phyloP scores from a whole-genome alignment of 2,113 vertebrate species.

The Australoheros scitulus region DNA sequence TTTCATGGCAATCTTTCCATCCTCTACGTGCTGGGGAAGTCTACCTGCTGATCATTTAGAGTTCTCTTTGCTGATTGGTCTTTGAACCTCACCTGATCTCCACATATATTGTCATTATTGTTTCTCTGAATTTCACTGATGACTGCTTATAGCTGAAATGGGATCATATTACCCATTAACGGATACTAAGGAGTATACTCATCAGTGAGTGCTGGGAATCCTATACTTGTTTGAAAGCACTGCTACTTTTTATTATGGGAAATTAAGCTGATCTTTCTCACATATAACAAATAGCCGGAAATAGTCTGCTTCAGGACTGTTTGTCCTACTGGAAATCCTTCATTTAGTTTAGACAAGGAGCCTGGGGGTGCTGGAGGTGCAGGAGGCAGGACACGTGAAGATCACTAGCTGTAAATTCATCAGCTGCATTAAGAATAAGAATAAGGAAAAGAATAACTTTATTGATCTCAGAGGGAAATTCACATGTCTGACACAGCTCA shows the following conservation, averaged over 20 bases:
- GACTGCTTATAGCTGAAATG: neutral
- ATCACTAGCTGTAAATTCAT: neutral
- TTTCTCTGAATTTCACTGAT: neutral
- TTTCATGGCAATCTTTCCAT: neutral
- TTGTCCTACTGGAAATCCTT: neutral
- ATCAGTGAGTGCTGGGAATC: neutral
- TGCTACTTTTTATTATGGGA: accelerated
- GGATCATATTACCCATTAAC: neutral
- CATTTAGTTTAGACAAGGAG: neutral
- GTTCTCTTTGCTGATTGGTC: neutral
- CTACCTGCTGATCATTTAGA: accelerated
- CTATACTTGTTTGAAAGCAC: neutral
- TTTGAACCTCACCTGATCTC: neutral
- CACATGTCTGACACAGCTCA: too few relatives aligned
- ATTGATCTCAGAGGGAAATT: too few relatives aligned
- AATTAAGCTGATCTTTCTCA: neutral
- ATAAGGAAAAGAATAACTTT: too few relatives aligned
- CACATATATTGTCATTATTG: neutral
- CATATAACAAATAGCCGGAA: neutral
- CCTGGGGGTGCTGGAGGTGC: neutral
- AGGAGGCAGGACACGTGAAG: neutral
- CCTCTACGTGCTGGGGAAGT: neutral
- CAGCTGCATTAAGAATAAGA: neutral
- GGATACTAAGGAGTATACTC: neutral
- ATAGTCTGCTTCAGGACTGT: neutral